A percentile compares a stretch with the other conserved stretches of the same genome.
phyloP scores from a whole-genome alignment of 92 coral and sea anemone genomes.

The Hydrozoanthus gracilis region DNA sequence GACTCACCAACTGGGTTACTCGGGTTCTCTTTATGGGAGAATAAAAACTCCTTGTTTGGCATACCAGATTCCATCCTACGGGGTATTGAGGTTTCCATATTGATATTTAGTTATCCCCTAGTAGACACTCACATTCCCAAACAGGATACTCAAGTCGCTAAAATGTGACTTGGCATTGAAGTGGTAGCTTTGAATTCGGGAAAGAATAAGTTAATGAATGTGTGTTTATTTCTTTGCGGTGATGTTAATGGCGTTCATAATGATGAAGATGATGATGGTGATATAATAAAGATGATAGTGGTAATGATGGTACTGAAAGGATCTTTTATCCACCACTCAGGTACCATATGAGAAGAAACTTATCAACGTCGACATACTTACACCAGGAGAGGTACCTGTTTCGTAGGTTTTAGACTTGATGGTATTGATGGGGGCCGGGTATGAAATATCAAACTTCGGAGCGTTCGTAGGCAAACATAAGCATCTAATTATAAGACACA shows the following conservation, averaged over 20 bases:
- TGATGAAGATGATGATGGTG: neutral
- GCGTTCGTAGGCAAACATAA: no score
- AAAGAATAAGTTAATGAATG: neutral
- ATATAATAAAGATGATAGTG: neutral
- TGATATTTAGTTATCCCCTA: no score
- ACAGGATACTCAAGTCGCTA: neutral
- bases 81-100: no score
- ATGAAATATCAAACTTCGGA: no score
- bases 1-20: no score
- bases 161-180: neutral
- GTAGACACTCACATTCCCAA: neutral
- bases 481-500: no score
- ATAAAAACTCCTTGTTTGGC: no score
- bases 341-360: conserved; percentile 78
- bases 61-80: no score
- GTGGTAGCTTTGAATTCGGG: neutral
- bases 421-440: no score
- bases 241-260: neutral
- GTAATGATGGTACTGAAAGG: neutral
- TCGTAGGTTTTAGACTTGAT: no score
- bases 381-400: conserved; percentile 66
- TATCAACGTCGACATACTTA: conserved; percentile 69
- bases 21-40: no score
- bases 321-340: conserved; percentile 31
- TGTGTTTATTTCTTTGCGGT: neutral